phyloP scores from a whole-genome alignment of 2,797 vertebrate species.

The Sarcophilus harrisii region DNA sequence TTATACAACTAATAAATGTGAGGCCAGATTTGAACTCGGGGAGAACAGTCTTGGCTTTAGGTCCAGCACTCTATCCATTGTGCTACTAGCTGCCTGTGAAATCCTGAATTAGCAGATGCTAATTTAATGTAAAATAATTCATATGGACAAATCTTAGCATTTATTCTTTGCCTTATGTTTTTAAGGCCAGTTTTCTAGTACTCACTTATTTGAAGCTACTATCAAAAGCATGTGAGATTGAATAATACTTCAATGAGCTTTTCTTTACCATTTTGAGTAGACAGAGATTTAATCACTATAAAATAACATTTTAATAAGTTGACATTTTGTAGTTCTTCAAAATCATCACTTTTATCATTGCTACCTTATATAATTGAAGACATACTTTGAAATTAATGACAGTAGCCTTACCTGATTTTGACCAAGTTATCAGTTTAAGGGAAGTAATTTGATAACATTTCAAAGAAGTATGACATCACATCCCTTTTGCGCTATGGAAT shows the following conservation, averaged over 20 bases:
- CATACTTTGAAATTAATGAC: slow-evolving; percentile 39
- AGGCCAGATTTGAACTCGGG: background rate
- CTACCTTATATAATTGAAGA: slow-evolving; percentile 66
- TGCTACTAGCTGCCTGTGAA: background rate
- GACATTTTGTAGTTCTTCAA: slow-evolving; percentile 72
- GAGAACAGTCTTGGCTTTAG: background rate
- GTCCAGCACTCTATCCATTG: background rate
- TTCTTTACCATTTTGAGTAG: slow-evolving; percentile 71
- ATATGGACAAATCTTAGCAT: background rate
- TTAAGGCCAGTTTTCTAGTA: slow-evolving; percentile 66
- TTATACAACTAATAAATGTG: background rate
- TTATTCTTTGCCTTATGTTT: slow-evolving; percentile 15
- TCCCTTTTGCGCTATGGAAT: background rate
- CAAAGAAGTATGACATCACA: background rate
- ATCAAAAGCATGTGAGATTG: slow-evolving; percentile 71
- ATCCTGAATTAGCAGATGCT: background rate
- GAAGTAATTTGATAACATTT: background rate
- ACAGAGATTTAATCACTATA: slow-evolving; percentile 76
- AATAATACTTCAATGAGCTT: slow-evolving; percentile 75
- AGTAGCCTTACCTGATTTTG: slow-evolving; percentile 44
- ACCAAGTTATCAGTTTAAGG: slow-evolving; percentile 43
- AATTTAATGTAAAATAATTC: slow-evolving; percentile 44
- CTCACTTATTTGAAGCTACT: slow-evolving; percentile 56
- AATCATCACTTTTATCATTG: slow-evolving; percentile 76
- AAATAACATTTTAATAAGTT: slow-evolving; percentile 80